Evolutionary conservation across 2,888 invertebrate genomes (phyloP), one percentile per base, ranked within the genome.

Genomic region (Hoplodrina ambigua): DNA sequence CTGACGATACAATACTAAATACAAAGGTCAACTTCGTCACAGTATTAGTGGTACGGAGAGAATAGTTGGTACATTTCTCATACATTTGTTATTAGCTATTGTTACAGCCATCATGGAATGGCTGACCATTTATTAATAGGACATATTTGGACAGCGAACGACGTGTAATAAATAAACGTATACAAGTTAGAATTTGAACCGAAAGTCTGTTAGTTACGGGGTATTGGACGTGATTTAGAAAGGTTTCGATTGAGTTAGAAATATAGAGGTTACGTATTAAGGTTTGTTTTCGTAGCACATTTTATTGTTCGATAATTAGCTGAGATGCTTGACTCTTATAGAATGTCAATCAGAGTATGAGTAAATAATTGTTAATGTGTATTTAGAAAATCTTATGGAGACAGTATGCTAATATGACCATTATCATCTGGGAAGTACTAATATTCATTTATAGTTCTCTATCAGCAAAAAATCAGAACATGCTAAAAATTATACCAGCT

Each of bases 111-210:
- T 85, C 80, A 81, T 73, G 65, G 85, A 82, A 83, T 83, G 84
- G 85, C 72, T 84, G 89, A 84, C 90, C 91, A 94, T 95, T 93
- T 94, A 93, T 94, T 92, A 93, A 93, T 94, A 89, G 87, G 90
- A 92, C 94, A 88, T 95, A 95, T 95, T 95, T 94, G 94, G 95
- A 91, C 89, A 90, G 82, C 86, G 88, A 81, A 83, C 82, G 91
- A 92, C 92, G 84, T 87, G 90, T 90, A 88, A 94, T 93, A 91
- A 92, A 94, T 94, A 89, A 87, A 78, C 75, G 84, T 83, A 88
- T 88, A 89, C 86, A 90, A 88, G 80, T 84, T 61, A n/a, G 70
- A 79, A 77, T 78, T 83, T 66, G 72, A 73, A 76, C 80, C 64
- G 66, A 81, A 78, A 76, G 60, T 81, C 63, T 37, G 80, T 86